Conservation (phyloP, 2,797 vertebrate species). For the Peromyscus attwateri region DNA sequence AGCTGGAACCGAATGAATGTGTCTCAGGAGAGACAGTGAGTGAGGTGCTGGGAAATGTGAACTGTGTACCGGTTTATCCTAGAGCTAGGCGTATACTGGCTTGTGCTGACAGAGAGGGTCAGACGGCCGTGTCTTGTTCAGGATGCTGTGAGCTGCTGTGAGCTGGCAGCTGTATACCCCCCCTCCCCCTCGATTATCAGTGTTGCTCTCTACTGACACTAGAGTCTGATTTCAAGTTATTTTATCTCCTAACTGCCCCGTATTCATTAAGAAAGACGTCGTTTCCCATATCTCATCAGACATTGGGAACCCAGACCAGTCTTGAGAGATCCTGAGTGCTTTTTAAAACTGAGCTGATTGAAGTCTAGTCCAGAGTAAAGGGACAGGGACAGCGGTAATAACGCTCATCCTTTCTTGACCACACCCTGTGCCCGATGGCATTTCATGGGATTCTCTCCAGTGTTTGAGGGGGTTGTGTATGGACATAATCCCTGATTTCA, state of each 20-base stretch:
- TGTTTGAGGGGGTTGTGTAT: not conserved
- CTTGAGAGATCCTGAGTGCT: not conserved
- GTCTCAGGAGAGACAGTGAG: not conserved
- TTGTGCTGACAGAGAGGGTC: not conserved
- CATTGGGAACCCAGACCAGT: not conserved
- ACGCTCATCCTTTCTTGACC: not conserved
- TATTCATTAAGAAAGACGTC: conserved; percentile 35
- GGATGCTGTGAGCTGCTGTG: not conserved
- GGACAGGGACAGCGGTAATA: not conserved
- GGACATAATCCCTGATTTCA: conserved; percentile 10
- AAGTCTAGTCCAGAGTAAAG: conserved; percentile 12
- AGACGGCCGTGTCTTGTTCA: no score
- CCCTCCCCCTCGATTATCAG: not conserved
- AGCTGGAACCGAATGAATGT: not conserved
- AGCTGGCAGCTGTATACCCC: not conserved
- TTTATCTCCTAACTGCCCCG: conserved; percentile 19
- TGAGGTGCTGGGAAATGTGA: not conserved
- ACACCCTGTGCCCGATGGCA: not conserved
- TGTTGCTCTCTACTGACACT: not conserved
- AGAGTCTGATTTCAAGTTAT: not conserved
- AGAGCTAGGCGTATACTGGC: not conserved
- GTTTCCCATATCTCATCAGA: not conserved
- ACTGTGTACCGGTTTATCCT: no score
- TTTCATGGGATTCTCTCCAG: not conserved
- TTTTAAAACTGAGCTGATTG: conserved; percentile 41